A percentile compares a stretch with the other conserved stretches of the same genome.
phyloP scores from a whole-genome alignment of 2,888 invertebrate species.

The Drosophila borealis region DNA sequence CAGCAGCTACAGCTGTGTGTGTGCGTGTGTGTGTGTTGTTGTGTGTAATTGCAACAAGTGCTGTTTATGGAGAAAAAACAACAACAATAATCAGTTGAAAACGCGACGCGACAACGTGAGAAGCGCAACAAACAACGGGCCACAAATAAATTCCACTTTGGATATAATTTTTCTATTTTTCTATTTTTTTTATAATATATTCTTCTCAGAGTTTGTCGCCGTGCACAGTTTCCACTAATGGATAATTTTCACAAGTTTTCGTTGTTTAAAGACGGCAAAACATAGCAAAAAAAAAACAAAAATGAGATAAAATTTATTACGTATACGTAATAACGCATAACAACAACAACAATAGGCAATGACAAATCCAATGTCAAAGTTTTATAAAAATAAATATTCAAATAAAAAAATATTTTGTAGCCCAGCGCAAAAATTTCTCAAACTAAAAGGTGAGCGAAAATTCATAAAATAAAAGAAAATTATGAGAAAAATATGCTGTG shows the following conservation, averaged over 20 bases:
- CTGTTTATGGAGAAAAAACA: conserved; percentile 59
- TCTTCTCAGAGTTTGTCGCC: neutral
- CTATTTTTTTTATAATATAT: conserved; percentile 2
- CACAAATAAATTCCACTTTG: conserved; percentile 27
- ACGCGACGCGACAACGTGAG: conserved; percentile 47
- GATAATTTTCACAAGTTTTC: conserved; percentile 28
- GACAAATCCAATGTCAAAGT: conserved; percentile 83
- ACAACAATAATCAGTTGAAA: conserved; percentile 41
- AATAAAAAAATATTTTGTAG: conserved; percentile 25
- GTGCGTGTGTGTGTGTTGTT: conserved; percentile 28
- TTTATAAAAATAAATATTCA: conserved; percentile 78
- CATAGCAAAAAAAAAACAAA: conserved; percentile 9
- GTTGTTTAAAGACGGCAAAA: conserved; percentile 31
- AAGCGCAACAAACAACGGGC: conserved; percentile 30
- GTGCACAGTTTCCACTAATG: conserved; percentile 33
- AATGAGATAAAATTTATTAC: conserved; percentile 59
- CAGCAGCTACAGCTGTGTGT: conserved; percentile 27
- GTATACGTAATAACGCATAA: conserved; percentile 67
- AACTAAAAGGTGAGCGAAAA: conserved; percentile 1
- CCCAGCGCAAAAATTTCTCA: neutral
- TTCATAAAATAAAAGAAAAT: neutral
- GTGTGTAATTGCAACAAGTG: conserved; percentile 57
- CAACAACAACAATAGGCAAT: conserved; percentile 65
- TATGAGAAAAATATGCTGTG: neutral
- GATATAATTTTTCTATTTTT: conserved; percentile 4